Evolutionary conservation across 2,113 vertebrate species (phyloP).

Genomic region (Copsychus sechellarum): DNA sequence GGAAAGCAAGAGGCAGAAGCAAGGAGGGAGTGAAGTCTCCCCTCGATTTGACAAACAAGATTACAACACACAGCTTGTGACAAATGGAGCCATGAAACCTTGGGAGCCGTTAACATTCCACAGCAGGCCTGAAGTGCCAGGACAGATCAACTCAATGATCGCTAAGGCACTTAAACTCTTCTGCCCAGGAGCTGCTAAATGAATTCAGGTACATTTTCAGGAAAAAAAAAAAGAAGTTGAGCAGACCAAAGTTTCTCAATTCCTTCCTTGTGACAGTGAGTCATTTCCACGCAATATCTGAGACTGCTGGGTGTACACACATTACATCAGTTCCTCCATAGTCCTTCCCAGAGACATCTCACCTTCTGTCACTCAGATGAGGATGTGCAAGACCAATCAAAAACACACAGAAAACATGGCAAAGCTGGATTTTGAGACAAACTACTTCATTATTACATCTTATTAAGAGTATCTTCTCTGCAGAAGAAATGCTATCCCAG

Average conservation of each 20-base stretch:
- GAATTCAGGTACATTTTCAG: neutral
- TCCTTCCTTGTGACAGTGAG: slow-evolving; percentile 6
- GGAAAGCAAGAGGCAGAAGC: slow-evolving; percentile 21
- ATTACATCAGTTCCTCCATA: neutral
- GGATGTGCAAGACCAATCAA: neutral
- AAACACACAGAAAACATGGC: slow-evolving; percentile 30
- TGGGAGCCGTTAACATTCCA: slow-evolving; percentile 2
- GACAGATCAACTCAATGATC: neutral
- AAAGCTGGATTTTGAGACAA: slow-evolving; percentile 25
- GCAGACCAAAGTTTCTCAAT: neutral
- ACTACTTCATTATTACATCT: slow-evolving; percentile 14
- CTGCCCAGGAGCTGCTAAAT: neutral
- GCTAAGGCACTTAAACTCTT: slow-evolving; percentile 73
- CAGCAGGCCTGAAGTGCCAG: slow-evolving; percentile 15
- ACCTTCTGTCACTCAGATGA: neutral
- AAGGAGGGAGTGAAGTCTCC: neutral
- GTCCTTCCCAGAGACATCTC: slow-evolving; percentile 15
- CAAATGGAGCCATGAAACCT: neutral
- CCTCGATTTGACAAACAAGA: neutral
- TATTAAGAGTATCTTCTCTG: neutral
- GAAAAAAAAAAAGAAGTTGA: neutral
- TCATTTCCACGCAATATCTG: neutral
- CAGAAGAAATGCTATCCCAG: slow-evolving; percentile 4
- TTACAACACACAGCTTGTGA: neutral
- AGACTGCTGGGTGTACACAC: neutral